Conservation (phyloP, 1,140 invertebrate genomes). For the Amyelois transitella region DNA sequence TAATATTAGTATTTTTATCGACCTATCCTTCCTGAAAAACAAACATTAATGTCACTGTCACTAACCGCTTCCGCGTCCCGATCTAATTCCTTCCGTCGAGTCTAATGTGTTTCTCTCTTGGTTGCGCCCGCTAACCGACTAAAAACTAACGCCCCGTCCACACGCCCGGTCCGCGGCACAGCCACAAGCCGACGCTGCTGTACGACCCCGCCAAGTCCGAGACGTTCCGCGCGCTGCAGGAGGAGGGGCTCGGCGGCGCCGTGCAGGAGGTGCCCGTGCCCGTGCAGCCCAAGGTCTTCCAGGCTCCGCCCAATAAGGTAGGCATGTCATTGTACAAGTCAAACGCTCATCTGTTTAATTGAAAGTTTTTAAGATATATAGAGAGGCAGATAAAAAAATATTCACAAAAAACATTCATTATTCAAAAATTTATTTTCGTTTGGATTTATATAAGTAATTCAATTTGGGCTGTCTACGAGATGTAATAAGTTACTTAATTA, state of each 20-base stretch:
- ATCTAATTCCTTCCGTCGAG: constrained; percentile 21
- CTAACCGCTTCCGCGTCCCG: constrained; percentile 49
- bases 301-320: constrained; percentile 76
- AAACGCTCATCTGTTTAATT: no score
- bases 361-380: no score
- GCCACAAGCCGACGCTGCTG: constrained; percentile 81
- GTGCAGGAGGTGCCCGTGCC: constrained; percentile 81
- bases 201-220: constrained; percentile 90
- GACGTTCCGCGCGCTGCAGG: constrained; percentile 88
- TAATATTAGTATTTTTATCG: constrained; percentile 83
- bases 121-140: constrained; percentile 68
- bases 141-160: constrained; percentile 49
- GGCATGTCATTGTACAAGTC: no score
- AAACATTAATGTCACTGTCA: constrained; percentile 72
- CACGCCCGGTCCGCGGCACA: constrained; percentile 19
- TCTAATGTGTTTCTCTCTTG: constrained; percentile 53
- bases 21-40: constrained; percentile 86
- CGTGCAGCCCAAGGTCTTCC: constrained; percentile 83
- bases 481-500: no score
- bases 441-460: no score
- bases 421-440: no score
- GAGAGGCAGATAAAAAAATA: no score
- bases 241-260: constrained; percentile 78
- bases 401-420: no score
- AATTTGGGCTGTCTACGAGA: no score